These are phyloP conservation scores for Lumbricus terrestris DNA, from an alignment of 2,888 invertebrate species.

Conservation along the genomic window DNA sequence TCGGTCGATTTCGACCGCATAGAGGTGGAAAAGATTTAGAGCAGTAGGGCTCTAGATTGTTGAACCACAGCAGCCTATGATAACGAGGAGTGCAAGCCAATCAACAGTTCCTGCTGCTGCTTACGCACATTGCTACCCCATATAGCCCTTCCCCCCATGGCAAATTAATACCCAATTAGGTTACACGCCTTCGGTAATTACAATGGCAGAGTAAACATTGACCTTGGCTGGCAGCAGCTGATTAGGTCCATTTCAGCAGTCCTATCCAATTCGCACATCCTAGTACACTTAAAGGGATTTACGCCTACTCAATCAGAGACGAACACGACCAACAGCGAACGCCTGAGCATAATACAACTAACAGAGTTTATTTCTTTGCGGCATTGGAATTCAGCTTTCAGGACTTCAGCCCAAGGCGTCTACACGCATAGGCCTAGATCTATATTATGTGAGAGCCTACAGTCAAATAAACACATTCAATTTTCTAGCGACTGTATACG, in stretches of 20 bases:
- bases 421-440: too few species aligned
- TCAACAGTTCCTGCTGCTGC: too few species aligned
- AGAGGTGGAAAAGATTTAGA: too few species aligned
- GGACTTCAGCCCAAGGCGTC: not conserved
- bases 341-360: not conserved
- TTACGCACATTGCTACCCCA: too few species aligned
- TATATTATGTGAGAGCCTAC: too few species aligned
- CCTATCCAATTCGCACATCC: not conserved
- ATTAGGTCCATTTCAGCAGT: not conserved
- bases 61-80: too few species aligned
- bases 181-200: not conserved
- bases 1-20: too few species aligned
- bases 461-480: slow-evolving; percentile 3
- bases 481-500: slow-evolving; percentile 3
- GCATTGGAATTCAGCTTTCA: not conserved
- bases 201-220: not conserved
- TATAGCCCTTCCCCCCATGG: not conserved
- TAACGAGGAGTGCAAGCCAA: too few species aligned
- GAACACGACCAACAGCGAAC: not conserved
- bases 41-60: too few species aligned
- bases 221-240: not conserved
- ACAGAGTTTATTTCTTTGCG: too few species aligned
- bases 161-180: slow-evolving; percentile 3
- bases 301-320: not conserved
- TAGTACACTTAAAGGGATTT: not conserved